Base-by-base conservation (phyloP, 2,888 invertebrate species). In the Tinea trinotella region DNA sequence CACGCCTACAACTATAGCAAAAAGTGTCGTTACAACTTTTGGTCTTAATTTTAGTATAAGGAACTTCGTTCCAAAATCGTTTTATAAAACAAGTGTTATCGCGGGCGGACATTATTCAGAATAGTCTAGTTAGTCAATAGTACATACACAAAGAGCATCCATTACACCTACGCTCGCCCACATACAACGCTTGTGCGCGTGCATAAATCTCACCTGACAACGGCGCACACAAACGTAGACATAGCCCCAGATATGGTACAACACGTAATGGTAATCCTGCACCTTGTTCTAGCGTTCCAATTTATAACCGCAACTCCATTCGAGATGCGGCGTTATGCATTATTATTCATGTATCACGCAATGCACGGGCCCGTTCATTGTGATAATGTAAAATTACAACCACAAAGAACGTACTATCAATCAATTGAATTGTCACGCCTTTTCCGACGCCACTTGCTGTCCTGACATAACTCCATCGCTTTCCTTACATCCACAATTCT, bases 151-250 rank as follows among this genome's bases (percentile, higher is more conserved):
- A 46, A 46, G 50, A 62, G 63, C 63, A 70, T 66, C 72, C 22
- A 50, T 50, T 68, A 64, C 71, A 59, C 75, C 76, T 70, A 74
- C 78, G 74, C 67, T 67, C 74, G 69, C 71, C 75, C 74, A 72
- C 79, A 64, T 68, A 13, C 19, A 65, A 69, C 67, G 70, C 64
- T 62, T 60, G 64, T 66, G 65, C 70, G 65, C 70, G 73, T 70
- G 73, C 68, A 76, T 77, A 79, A 78, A 78, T 81, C 74, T 73
- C 64, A 72, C 72, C 53, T 57, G 53, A 54, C 55, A 56, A 24
- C 50, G 44, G 22, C 50, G 52, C 19, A 55, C 44, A 48, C 48
- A 50, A 40, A 35, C 61, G 59, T 61, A 64, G 63, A 60, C n/a
- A n/a, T 57, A 57, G 57, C 59, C 59, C 57, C 58, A 59, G 56